A percentile compares a stretch with the other conserved stretches of the same genome.
phyloP scores from a whole-genome alignment of 2,113 vertebrate species.

The Hemichromis elongatus region DNA sequence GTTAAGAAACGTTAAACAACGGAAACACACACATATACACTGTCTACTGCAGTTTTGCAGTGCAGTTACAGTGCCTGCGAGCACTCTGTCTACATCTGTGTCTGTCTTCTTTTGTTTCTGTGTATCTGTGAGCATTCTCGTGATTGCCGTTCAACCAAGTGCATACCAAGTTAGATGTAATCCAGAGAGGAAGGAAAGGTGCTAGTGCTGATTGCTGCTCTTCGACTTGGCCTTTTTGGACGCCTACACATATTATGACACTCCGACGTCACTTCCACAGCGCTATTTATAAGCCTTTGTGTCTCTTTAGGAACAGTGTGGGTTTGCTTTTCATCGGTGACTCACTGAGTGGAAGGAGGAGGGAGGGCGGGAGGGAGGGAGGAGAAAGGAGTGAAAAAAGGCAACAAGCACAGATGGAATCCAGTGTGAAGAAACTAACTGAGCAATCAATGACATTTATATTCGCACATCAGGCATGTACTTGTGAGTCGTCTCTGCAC shows the following conservation, averaged over 20 bases:
- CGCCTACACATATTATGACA: slow-evolving; percentile 83
- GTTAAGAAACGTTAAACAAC: slow-evolving; percentile 56
- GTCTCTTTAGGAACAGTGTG: slow-evolving; percentile 91
- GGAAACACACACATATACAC: slow-evolving; percentile 17
- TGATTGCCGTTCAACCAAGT: not conserved
- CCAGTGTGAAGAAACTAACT: slow-evolving; percentile 45
- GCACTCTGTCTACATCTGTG: not conserved
- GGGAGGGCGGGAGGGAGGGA: slow-evolving; percentile 16
- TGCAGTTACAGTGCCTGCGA: slow-evolving; percentile 17
- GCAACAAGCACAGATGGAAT: slow-evolving; percentile 51
- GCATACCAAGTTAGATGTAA: not conserved
- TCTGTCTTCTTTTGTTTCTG: not conserved
- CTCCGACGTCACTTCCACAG: slow-evolving; percentile 82
- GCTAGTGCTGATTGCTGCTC: slow-evolving; percentile 64
- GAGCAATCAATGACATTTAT: slow-evolving; percentile 43
- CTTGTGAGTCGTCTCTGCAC: not conserved
- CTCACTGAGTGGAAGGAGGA: slow-evolving; percentile 74
- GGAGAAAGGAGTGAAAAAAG: slow-evolving; percentile 31
- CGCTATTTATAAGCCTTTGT: slow-evolving; percentile 91
- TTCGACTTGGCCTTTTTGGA: slow-evolving; percentile 82
- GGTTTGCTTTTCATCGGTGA: slow-evolving; percentile 81
- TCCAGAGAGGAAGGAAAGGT: slow-evolving; percentile 65
- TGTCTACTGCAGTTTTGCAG: slow-evolving; percentile 27
- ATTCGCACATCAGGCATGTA: slow-evolving; percentile 3
- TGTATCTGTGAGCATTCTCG: not conserved